Percentiles rank a stretch among this genome's conserved stretches.
Evolutionary conservation across 2,113 vertebrate genomes (phyloP).

Genomic region (Chunga burmeisteri): DNA sequence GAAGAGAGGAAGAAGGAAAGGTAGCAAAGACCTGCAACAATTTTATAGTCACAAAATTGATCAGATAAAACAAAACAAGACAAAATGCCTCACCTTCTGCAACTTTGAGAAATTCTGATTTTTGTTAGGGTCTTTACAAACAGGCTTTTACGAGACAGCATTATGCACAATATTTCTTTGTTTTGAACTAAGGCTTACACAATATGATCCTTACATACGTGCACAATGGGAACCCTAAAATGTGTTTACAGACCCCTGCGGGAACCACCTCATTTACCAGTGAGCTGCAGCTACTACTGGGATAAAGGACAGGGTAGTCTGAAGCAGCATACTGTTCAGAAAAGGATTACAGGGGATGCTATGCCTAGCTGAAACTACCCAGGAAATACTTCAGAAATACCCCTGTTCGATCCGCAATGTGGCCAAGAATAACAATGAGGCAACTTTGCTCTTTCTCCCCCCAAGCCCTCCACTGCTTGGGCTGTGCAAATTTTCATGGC

Average conservation of each 20-base stretch:
- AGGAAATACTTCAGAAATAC: neutral
- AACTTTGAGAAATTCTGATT: neutral
- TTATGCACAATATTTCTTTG: neutral
- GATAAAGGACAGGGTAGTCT: neutral
- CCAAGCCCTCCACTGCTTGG: neutral
- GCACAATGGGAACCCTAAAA: neutral
- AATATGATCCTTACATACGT: neutral
- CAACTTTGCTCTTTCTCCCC: neutral
- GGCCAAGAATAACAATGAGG: neutral
- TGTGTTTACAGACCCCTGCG: neutral
- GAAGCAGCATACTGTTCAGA: neutral
- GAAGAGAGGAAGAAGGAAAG: neutral
- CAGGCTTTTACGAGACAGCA: neutral
- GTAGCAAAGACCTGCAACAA: neutral
- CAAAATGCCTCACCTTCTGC: neutral
- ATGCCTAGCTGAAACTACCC: neutral
- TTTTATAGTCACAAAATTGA: neutral
- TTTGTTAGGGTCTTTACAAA: neutral
- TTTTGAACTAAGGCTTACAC: neutral
- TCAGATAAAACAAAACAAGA: neutral
- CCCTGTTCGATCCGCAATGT: neutral
- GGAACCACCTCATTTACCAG: neutral
- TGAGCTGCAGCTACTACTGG: neutral
- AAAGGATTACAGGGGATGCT: neutral
- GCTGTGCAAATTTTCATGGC: neutral